phyloP scores from a whole-genome alignment of 2,797 vertebrate genomes.

The Uromys caudimaculatus region DNA sequence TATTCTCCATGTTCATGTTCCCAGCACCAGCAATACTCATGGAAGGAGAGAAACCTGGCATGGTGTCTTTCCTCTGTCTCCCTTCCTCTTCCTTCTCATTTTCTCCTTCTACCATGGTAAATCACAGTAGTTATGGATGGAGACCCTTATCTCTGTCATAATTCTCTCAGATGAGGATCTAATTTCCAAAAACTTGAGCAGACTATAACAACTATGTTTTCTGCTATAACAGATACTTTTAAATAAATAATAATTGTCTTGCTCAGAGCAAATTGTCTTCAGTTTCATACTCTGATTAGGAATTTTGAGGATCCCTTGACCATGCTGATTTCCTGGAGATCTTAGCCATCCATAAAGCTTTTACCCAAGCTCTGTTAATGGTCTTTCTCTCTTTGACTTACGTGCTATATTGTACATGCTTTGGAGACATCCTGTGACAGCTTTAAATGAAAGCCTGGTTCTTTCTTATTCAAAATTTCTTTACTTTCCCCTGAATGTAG shows the following conservation, averaged over 20 bases:
- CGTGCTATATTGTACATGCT: background rate
- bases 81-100: background rate
- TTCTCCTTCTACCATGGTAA: background rate
- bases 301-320: background rate
- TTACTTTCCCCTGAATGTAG: background rate
- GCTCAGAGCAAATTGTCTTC: background rate
- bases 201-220: background rate
- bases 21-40: background rate
- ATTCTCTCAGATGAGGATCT: background rate
- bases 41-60: background rate
- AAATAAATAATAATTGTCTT: background rate
- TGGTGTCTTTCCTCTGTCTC: background rate
- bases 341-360: background rate
- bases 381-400: background rate
- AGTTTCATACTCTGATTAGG: background rate
- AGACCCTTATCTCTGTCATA: background rate
- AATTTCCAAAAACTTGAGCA: background rate
- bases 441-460: background rate
- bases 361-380: background rate
- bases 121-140: background rate
- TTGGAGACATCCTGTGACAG: background rate
- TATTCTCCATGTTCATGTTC: background rate
- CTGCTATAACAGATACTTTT: background rate
- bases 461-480: background rate
- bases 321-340: background rate